These are phyloP conservation scores for Sus scrofa DNA, from an alignment of 2,113 vertebrate species.

Conservation along the genomic window T2T-Sscrofa CM000817.6:58641001-58641500, in stretches of 20 bases:
- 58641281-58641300: background rate
- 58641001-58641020: background rate
- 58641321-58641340: background rate
- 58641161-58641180: background rate
- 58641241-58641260: background rate
- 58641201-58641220: background rate
- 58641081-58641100: background rate
- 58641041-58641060: background rate
- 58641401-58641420: background rate
- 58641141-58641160: background rate
- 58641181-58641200: background rate
- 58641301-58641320: background rate
- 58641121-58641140: background rate
- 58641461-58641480: background rate
- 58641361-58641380: background rate
- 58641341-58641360: background rate
- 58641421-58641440: background rate
- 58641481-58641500: background rate
- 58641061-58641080: background rate
- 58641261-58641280: background rate
- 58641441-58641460: background rate
- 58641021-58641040: background rate
- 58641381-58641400: background rate
- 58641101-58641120: background rate
- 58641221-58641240: background rate